A percentile compares a stretch with the other conserved stretches of the same genome.
phyloP scores from a whole-genome alignment of 2,113 vertebrate species.

The Agelaius tricolor region DNA sequence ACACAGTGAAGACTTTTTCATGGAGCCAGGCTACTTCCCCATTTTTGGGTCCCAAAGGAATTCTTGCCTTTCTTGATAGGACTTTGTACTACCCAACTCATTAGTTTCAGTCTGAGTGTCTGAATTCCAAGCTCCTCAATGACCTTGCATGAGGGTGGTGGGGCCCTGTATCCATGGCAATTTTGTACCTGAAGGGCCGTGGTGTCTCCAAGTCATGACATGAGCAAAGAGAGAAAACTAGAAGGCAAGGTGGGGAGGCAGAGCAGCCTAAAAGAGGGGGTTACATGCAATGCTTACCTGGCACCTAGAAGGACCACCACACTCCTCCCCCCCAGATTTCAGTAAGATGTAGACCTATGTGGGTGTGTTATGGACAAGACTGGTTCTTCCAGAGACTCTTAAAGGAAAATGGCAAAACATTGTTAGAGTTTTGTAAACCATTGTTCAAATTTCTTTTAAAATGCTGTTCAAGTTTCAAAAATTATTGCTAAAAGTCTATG shows the following conservation, averaged over 20 bases:
- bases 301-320: neutral
- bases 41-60: neutral
- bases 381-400: neutral
- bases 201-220: neutral
- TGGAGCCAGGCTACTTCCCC: neutral
- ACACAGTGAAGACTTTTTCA: neutral
- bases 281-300: neutral
- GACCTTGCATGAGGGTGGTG: neutral
- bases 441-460: neutral
- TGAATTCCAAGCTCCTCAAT: neutral
- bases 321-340: neutral
- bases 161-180: neutral
- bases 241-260: neutral
- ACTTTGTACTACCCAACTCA: neutral
- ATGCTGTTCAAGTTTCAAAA: neutral
- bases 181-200: neutral
- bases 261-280: neutral
- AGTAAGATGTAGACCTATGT: neutral
- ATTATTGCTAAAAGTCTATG: neutral
- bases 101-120: neutral
- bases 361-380: neutral
- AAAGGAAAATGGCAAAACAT: neutral
- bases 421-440: neutral
- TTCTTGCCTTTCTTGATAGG: neutral
- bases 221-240: neutral